These are phyloP conservation scores for Heliocidaris erythrogramma DNA, from an alignment of 35 echinoderm and acorn worm genomes.

Conservation along the genomic window DNA sequence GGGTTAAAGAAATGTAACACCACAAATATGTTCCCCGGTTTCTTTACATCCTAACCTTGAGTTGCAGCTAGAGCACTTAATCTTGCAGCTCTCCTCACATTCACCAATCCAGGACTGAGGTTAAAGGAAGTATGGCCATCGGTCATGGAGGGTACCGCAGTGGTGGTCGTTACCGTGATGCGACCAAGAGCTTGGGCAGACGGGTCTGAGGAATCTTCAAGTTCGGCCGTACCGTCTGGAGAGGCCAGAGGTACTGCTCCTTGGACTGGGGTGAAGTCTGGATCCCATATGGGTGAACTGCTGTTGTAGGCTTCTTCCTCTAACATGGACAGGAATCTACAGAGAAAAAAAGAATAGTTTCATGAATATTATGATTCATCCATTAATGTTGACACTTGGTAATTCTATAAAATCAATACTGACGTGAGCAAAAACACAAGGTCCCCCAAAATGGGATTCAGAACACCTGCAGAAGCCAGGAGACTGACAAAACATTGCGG, in stretches of 20 bases:
- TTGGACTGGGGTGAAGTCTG: constrained; percentile 82
- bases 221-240: not conserved
- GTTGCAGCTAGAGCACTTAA: constrained; percentile 55
- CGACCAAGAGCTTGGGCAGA: constrained; percentile 58
- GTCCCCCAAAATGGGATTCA: not conserved
- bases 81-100: constrained; percentile 59
- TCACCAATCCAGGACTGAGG: constrained; percentile 65
- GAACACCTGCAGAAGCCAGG: no score
- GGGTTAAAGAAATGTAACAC: not conserved
- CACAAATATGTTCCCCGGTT: not conserved
- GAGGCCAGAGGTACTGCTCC: not conserved
- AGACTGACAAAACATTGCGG: no score
- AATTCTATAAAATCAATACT: no score
- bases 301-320: constrained; percentile 92
- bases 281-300: constrained; percentile 97
- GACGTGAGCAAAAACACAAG: no score
- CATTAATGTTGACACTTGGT: no score
- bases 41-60: constrained; percentile 18
- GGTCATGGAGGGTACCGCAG: constrained; percentile 37
- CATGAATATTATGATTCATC: not conserved
- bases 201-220: not conserved
- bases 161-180: constrained; percentile 72
- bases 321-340: constrained; percentile 92
- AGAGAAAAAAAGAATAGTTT: not conserved
- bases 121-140: constrained; percentile 65